Conservation (phyloP, 2,888 invertebrate species). For the Agriopis leucophaearia region DNA sequence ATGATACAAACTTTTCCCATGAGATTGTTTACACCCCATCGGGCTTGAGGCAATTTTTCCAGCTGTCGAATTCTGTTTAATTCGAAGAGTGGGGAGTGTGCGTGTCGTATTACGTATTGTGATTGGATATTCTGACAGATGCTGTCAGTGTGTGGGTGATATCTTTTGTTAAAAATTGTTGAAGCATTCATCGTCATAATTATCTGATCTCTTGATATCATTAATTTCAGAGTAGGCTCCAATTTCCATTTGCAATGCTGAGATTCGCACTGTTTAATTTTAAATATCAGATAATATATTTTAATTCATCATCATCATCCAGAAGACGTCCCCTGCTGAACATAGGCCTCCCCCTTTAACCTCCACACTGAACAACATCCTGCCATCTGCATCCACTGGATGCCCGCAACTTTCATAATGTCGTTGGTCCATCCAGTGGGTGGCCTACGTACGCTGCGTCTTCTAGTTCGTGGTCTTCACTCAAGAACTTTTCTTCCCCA, state of each 20-base stretch:
- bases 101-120: constrained; percentile 42
- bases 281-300: neutral
- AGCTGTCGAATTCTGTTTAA: constrained; percentile 40
- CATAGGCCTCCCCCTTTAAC: too few relatives aligned
- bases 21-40: constrained; percentile 28
- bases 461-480: too few relatives aligned
- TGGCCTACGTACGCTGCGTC: too few relatives aligned
- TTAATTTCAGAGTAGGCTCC: neutral
- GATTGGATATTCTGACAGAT: constrained; percentile 39
- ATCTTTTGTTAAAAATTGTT: neutral
- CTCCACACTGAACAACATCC: too few relatives aligned
- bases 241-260: neutral
- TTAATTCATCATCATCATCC: too few relatives aligned
- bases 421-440: too few relatives aligned
- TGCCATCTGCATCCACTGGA: too few relatives aligned
- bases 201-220: neutral
- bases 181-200: neutral
- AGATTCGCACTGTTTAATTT: neutral
- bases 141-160: constrained; percentile 31
- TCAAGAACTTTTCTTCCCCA: too few relatives aligned
- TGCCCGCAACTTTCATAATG: too few relatives aligned
- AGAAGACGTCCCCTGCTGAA: too few relatives aligned
- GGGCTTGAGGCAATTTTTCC: constrained; percentile 42
- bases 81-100: constrained; percentile 35
- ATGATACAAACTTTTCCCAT: constrained; percentile 19